These are phyloP conservation scores for Sycophila texana DNA, from an alignment of 2,888 invertebrate genomes.

Conservation along the genomic window DNA sequence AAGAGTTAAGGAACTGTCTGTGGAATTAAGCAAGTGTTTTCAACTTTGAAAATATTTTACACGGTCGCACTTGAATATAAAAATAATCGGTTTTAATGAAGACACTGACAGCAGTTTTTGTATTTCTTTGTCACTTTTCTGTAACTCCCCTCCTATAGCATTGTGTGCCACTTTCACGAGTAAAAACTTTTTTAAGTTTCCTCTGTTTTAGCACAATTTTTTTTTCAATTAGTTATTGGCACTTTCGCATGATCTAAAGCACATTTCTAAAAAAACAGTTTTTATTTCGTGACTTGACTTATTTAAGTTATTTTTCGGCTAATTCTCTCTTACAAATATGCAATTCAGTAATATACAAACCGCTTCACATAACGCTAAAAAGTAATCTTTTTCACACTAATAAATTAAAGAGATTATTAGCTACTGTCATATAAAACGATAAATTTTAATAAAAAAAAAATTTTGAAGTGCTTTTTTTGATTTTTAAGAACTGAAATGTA, in stretches of 20 bases:
- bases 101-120: conserved; percentile 34
- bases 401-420: conserved; percentile 26
- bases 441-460: conserved; percentile 19
- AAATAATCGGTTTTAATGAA: conserved; percentile 49
- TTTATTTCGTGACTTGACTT: conserved; percentile 6
- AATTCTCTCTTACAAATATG: conserved; percentile 17
- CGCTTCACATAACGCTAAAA: conserved; percentile 12
- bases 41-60: conserved; percentile 38
- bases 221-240: conserved; percentile 45
- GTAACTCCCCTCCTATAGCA: conserved; percentile 1
- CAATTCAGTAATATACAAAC: conserved; percentile 19
- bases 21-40: conserved; percentile 43
- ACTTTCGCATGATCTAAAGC: conserved; percentile 43
- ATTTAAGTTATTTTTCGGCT: conserved; percentile 19
- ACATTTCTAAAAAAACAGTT: conserved; percentile 18
- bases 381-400: conserved; percentile 16
- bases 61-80: conserved; percentile 43
- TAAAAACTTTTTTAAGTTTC: conserved; percentile 4
- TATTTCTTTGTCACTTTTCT: conserved; percentile 26
- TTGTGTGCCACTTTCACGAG: not conserved
- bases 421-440: conserved; percentile 24
- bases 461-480: conserved; percentile 1
- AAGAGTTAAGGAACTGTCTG: conserved; percentile 44
- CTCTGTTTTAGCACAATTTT: conserved; percentile 45
- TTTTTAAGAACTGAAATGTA: not conserved